Evolutionary conservation across 2,113 vertebrate species (phyloP).

Genomic region (Panthera leo): DNA sequence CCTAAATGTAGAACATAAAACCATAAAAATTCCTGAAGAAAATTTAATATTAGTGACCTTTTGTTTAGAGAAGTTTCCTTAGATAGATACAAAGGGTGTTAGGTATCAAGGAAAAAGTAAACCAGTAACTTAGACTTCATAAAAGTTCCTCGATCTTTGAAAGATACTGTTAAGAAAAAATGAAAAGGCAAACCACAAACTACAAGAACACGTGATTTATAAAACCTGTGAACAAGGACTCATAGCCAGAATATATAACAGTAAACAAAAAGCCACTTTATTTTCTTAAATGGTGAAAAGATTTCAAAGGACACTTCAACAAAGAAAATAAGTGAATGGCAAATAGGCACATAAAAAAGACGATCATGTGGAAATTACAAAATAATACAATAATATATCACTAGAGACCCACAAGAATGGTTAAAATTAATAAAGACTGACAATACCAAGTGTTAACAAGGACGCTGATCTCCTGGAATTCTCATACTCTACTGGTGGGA

Average conservation of each 20-base stretch:
- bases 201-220: neutral
- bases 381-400: neutral
- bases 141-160: neutral
- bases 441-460: constrained; percentile 3
- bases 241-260: neutral
- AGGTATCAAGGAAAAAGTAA: neutral
- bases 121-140: neutral
- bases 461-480: neutral
- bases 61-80: constrained; percentile 13
- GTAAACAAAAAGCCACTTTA: neutral
- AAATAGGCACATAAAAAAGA: constrained; percentile 26
- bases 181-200: neutral
- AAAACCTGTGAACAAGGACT: constrained; percentile 11
- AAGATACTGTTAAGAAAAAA: constrained; percentile 24
- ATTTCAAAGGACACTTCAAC: constrained; percentile 17
- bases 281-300: neutral
- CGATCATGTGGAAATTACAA: constrained; percentile 11
- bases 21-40: neutral
- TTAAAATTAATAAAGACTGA: neutral
- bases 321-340: neutral
- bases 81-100: neutral
- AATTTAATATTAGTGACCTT: neutral
- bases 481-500: neutral
- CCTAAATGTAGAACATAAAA: neutral
- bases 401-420: neutral